Conservation (phyloP, 2,888 invertebrate species). For the Uropetala carovei region DNA sequence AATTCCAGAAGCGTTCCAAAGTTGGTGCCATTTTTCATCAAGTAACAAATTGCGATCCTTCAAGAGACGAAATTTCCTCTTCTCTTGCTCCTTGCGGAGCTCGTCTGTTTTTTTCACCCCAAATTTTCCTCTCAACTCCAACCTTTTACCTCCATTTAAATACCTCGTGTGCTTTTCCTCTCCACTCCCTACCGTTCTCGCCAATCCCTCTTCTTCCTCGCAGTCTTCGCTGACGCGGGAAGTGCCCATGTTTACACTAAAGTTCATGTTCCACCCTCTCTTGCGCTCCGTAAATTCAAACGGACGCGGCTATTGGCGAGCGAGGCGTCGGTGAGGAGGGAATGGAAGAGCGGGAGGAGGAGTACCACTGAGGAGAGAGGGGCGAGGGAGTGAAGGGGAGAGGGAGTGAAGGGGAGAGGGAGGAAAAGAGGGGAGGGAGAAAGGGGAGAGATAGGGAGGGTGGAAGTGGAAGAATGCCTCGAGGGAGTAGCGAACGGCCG, state of each 20-base stretch:
- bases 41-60: neutral
- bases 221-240: slow-evolving; percentile 38
- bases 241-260: slow-evolving; percentile 40
- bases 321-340: neutral
- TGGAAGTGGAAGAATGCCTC: neutral
- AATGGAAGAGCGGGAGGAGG: neutral
- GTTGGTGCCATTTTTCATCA: neutral
- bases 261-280: slow-evolving; percentile 51
- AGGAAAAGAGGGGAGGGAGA: neutral
- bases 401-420: neutral
- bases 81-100: neutral
- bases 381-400: neutral
- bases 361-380: neutral
- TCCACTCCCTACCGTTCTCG: neutral
- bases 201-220: neutral
- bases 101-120: neutral
- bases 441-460: neutral
- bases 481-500: neutral
- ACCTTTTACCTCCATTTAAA: neutral
- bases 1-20: neutral
- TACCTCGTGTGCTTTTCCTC: neutral
- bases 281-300: slow-evolving; percentile 29
- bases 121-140: neutral
- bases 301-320: neutral
- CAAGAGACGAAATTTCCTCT: neutral